Conservation (phyloP, 2,113 vertebrate genomes). For the Gracilinanus agilis region DNA sequence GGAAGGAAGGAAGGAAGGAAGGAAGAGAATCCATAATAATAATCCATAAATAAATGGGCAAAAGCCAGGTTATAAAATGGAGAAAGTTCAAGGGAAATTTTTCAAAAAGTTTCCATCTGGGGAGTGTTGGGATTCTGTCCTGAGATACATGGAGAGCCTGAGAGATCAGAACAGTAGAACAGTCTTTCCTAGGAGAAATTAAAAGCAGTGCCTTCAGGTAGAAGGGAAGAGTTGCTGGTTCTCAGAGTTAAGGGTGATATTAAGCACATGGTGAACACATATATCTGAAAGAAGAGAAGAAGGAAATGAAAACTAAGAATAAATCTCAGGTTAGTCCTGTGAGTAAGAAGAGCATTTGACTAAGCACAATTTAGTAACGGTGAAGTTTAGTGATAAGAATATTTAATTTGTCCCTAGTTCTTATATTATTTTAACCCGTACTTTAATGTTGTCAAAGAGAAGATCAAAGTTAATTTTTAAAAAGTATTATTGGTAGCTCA, state of each 20-base stretch:
- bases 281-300: conserved; percentile 45
- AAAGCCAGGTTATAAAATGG: neutral
- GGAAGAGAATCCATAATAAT: neutral
- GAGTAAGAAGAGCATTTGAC: conserved; percentile 15
- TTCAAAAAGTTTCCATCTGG: neutral
- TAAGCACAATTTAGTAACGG: conserved; percentile 11
- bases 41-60: neutral
- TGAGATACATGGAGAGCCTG: too few relatives aligned
- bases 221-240: neutral
- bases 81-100: conserved; percentile 10
- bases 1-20: too few relatives aligned
- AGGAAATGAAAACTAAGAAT: neutral
- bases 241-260: neutral
- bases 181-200: neutral
- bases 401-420: neutral
- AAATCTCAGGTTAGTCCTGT: neutral
- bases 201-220: neutral
- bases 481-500: too few relatives aligned
- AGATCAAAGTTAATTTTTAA: neutral
- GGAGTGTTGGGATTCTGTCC: neutral
- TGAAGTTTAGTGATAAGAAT: neutral
- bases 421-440: neutral
- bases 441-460: neutral
- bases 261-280: neutral
- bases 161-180: neutral